These are phyloP conservation scores for Paedocypris sp. DNA, from an alignment of 2,113 vertebrate genomes.

Conservation along the genomic window DNA sequence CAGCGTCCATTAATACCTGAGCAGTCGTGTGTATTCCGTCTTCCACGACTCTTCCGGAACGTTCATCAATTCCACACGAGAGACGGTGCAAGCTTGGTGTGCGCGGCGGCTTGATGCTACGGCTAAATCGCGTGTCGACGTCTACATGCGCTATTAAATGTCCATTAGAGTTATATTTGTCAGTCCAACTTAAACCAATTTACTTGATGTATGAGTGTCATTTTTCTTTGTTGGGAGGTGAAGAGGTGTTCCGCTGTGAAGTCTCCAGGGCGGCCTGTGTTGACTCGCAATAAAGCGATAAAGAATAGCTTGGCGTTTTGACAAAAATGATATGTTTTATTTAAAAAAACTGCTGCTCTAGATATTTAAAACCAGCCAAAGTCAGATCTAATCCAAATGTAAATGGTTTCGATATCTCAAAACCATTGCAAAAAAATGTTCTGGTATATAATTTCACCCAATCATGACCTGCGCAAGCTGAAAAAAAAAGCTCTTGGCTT, in stretches of 20 bases:
- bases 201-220: constrained; percentile 35
- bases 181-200: constrained; percentile 28
- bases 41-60: background rate
- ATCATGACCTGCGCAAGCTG: no score
- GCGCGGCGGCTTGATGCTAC: constrained; percentile 17
- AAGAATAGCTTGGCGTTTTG: no score
- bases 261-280: background rate
- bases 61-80: constrained; percentile 17
- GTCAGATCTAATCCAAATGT: no score
- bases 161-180: constrained; percentile 36
- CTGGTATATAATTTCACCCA: no score
- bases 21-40: constrained; percentile 45
- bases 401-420: no score
- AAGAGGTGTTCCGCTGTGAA: constrained; percentile 14
- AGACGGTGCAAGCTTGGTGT: background rate
- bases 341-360: no score
- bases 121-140: constrained; percentile 16
- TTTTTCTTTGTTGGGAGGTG: constrained; percentile 26
- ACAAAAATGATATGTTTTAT: no score
- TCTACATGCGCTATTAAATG: constrained; percentile 28
- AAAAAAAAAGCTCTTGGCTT: no score
- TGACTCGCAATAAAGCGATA: no score
- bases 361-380: no score
- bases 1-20: constrained; percentile 61
- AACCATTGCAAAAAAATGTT: no score